These are phyloP conservation scores for Rhorus exstirpatorius DNA, from an alignment of 2,888 invertebrate genomes.

Conservation along the genomic window DNA sequence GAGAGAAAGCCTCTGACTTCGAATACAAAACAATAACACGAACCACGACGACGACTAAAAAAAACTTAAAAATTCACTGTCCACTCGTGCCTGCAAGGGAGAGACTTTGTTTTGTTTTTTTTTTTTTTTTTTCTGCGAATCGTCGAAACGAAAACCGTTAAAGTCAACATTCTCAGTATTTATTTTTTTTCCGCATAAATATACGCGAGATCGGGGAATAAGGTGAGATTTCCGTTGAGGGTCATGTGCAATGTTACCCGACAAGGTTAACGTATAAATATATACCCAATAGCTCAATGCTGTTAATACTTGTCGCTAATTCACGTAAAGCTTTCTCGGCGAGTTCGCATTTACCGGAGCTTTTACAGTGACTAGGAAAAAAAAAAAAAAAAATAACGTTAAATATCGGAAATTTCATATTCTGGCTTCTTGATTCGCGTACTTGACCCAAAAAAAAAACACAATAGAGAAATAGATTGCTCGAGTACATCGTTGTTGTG, in stretches of 20 bases:
- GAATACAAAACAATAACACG: too few species aligned
- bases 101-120: not conserved
- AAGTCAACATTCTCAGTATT: not conserved
- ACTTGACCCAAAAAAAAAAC: constrained; percentile 64
- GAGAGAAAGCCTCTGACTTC: too few species aligned
- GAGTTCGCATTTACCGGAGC: constrained; percentile 5
- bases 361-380: not conserved
- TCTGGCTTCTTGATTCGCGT: constrained; percentile 45
- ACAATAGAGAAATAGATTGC: too few species aligned
- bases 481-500: constrained; percentile 22
- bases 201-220: constrained; percentile 13
- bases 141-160: not conserved
- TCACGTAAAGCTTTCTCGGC: constrained; percentile 4
- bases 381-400: not conserved
- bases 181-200: not conserved
- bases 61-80: too few species aligned
- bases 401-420: constrained; percentile 10
- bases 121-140: not conserved
- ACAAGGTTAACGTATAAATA: constrained; percentile 62
- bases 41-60: too few species aligned
- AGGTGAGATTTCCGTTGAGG: constrained; percentile 43
- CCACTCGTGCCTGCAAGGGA: too few species aligned
- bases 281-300: constrained; percentile 15
- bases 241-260: constrained; percentile 45
- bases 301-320: constrained; percentile 31